Evolutionary conservation across 2,888 invertebrate genomes (phyloP).

Genomic region (Xylophagus ater): DNA sequence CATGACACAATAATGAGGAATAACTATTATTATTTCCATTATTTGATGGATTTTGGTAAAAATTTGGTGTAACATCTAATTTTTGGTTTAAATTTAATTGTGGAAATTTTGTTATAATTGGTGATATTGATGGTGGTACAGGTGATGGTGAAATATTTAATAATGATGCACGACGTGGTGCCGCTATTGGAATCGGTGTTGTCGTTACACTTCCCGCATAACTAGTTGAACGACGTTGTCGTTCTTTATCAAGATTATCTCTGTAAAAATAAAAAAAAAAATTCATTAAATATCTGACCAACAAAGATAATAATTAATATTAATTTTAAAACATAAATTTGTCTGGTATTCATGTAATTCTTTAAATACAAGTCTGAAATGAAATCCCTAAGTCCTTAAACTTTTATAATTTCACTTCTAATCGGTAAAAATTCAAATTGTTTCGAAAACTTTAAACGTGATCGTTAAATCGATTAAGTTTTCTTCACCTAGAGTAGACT

Average conservation of each 20-base stretch:
- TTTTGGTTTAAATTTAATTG: constrained; percentile 16
- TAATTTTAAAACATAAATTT: no score
- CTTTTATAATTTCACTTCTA: no score
- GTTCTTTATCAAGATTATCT: constrained; percentile 33
- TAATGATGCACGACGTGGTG: constrained; percentile 33
- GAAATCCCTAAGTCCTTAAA: no score
- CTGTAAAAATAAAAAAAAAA: constrained; percentile 25
- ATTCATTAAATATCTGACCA: not conserved
- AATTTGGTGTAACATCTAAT: constrained; percentile 23
- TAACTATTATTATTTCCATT: no score
- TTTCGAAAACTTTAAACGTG: no score
- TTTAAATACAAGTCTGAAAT: no score
- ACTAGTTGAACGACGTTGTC: constrained; percentile 35
- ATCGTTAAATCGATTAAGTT: no score
- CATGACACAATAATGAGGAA: constrained; percentile 32
- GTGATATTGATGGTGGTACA: constrained; percentile 28
- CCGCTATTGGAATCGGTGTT: constrained; percentile 31
- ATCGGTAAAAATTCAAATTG: no score
- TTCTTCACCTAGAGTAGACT: no score
- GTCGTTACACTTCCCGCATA: constrained; percentile 30
- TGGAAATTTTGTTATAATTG: constrained; percentile 32
- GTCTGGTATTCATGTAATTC: no score
- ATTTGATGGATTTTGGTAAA: constrained; percentile 30
- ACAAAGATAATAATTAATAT: not conserved
- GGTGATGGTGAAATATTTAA: constrained; percentile 23